Base-by-base conservation (phyloP, 2,888 invertebrate species). In the Cosmia trapezina region DNA sequence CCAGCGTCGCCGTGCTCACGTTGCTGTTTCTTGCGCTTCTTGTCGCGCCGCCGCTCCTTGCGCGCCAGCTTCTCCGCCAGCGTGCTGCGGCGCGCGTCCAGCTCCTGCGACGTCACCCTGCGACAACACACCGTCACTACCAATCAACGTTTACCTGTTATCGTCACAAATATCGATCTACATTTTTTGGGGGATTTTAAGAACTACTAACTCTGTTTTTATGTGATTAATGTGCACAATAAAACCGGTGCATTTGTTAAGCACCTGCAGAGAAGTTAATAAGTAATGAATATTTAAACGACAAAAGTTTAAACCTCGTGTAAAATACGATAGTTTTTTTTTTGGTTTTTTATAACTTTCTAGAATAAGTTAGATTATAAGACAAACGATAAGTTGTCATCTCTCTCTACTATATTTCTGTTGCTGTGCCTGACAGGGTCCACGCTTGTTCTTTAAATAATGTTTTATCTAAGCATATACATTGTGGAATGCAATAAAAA, bases 21-120 rank as follows among this genome's bases (percentile, higher is more conserved):
- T 76, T 96, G 96, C 76, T 96, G 96, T 91, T 97, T 97, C 95
- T 97, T 97, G 91, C 97, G 97, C 93, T 97, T 97, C 96, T 98
- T 98, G 89, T 98, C 97, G 90, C 97, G 97, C 92, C 97, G 97
- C n/a, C 97, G 96, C 89, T 98, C 97, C 89, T 97, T 97, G 89
- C 97, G 97, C 74, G 97, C 97, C 88, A 98, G 92, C 93, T 98
- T 98, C 88, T 98, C 98, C 87, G 97, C 97, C 76, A 98, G 95
- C 76, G 97, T 96, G 95, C 96, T 97, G 76, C 98, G 96, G 65
- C 97, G 97, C 93, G 97, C 97, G 88, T 97, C 97, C 89, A 98
- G 94, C 86, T 97, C 96, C 82, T 97, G 97, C 14, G 97, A 97
- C 88, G 88, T 91, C 77, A 84, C 89, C 86, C 95, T 95, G 88